Evolutionary conservation across 2,888 invertebrate genomes (phyloP), one percentile per base, ranked within the genome.

Genomic region (Cheilosia variabilis): DNA sequence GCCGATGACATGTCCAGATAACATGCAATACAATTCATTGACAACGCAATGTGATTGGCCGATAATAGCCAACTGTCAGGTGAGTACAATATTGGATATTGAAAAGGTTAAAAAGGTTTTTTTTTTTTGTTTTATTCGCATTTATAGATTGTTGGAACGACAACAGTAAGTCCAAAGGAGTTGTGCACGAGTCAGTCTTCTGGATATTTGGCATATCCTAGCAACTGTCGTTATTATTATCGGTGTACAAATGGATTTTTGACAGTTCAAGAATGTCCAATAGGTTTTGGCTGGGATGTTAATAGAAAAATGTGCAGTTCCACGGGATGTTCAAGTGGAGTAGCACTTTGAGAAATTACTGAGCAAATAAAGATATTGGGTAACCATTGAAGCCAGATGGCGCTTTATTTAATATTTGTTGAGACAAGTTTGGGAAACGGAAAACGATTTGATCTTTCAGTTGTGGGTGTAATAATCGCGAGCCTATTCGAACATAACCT

Each of bases 181-280:
- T 87, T 88, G 45, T 91, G 91, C 75, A 88, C 89, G 34, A 53
- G 75, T 0, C 84, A 90, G 22, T 88, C 87, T 0, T 88, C 90
- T 0, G 90, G 91, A 72, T 86, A 89, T 27, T 92, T 89, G 88
- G 89, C 90, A 1, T 91, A 92, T 89, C 87, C 90, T 2, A 87
- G 78, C 9, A 91, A 91, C 57, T 92, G 92, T 83, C 91, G 90
- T 31, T 92, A 91, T 75, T 92, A 90, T 72, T 91, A 91, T 69
- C 88, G 88, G 2, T 92, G 92, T 55, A 87, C 88, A 9, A 88
- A 89, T 52, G 92, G 92, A 1, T 89, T 87, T 58, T 76, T 92
- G n/a, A 88, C 90, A 83, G 88, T 92, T 9, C 91, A 91, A 87
- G 91, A 92, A 78, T 92, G 92, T 69, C 92, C 92, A 0, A 88